Percentiles rank a stretch among this genome's conserved stretches.
Conservation (phyloP, 2,797 vertebrate genomes). For the Hippopotamyrus pictus region DNA sequence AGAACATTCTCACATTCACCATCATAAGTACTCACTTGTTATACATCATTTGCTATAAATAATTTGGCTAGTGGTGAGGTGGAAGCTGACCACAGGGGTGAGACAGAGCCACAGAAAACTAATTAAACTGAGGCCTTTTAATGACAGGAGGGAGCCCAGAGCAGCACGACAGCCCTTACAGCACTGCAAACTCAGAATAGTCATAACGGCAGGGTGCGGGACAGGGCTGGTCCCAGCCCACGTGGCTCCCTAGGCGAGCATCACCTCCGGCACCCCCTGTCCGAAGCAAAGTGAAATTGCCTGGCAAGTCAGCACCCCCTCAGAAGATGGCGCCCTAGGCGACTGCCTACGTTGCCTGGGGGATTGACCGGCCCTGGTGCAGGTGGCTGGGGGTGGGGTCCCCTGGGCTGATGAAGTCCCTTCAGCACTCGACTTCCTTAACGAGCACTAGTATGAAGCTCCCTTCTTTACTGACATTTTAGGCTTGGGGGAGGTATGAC, state of each 20-base stretch:
- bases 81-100: not conserved
- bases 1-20: not conserved
- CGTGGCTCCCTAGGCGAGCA: not conserved
- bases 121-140: not conserved
- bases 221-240: not conserved
- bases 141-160: not conserved
- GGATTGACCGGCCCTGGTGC: not conserved
- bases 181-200: not conserved
- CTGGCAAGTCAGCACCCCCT: not conserved
- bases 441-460: not conserved
- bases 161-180: not conserved
- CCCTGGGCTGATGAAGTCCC: not conserved
- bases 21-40: not conserved
- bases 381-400: not conserved
- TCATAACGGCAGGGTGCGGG: not conserved
- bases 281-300: not conserved
- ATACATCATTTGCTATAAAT: slow-evolving; percentile 3
- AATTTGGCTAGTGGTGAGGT: not conserved
- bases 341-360: not conserved
- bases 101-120: not conserved
- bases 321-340: not conserved
- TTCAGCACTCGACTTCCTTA: not conserved
- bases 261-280: not conserved
- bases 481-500: not conserved
- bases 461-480: not conserved